phyloP scores from a whole-genome alignment of 2,888 invertebrate genomes.

The Calliphora vomitoria region DNA sequence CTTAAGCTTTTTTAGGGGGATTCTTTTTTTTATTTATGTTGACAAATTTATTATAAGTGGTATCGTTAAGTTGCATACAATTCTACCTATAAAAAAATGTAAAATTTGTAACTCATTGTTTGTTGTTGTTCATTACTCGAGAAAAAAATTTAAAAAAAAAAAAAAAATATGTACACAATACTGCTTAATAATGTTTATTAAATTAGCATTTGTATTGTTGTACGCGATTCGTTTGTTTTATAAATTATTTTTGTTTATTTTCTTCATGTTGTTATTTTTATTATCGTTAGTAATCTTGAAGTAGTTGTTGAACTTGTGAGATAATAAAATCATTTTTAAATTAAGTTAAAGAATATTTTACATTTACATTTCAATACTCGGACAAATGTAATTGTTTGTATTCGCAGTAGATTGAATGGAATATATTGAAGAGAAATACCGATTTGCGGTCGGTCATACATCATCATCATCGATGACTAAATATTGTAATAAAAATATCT shows the following conservation, averaged over 20 bases:
- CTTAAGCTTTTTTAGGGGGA: background rate
- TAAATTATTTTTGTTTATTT: slow-evolving; percentile 48
- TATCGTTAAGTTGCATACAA: background rate
- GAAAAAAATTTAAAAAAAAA: slow-evolving; percentile 17
- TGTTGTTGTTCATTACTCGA: background rate
- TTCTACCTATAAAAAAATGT: background rate
- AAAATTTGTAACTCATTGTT: slow-evolving; percentile 4
- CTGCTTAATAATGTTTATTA: slow-evolving; percentile 63
- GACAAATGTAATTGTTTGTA: background rate
- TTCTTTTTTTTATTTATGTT: background rate
- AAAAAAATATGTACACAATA: slow-evolving; percentile 25
- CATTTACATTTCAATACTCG: slow-evolving; percentile 45
- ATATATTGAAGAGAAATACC: background rate
- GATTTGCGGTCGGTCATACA: slow-evolving; percentile 28
- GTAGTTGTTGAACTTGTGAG: slow-evolving; percentile 70
- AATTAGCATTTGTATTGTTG: slow-evolving; percentile 70
- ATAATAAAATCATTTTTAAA: slow-evolving; percentile 62
- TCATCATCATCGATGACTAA: slow-evolving; percentile 39
- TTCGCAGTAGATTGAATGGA: background rate
- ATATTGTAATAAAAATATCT: slow-evolving; percentile 41
- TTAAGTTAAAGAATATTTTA: slow-evolving; percentile 55
- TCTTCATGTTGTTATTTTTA: slow-evolving; percentile 42
- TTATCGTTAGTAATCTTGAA: slow-evolving; percentile 65
- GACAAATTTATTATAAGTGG: background rate
- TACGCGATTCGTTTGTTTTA: slow-evolving; percentile 70